Conservation (phyloP, 2,888 invertebrate genomes). For the Orchestes rusci region DNA sequence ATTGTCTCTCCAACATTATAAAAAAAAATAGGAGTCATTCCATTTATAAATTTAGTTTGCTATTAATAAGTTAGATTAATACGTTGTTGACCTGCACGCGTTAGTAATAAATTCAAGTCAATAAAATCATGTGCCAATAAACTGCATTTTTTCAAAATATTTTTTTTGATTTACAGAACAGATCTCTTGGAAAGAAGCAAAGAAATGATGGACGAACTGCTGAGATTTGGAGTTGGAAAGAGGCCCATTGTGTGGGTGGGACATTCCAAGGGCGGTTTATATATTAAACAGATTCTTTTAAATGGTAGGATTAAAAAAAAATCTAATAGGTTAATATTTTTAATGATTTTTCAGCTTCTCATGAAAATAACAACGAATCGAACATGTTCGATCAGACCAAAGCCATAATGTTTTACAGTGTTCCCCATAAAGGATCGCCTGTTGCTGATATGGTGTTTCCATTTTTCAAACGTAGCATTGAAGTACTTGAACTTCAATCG, state of each 20-base stretch:
- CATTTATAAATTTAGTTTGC: too few species aligned
- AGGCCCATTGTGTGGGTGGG: slow-evolving; percentile 79
- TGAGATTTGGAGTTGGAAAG: slow-evolving; percentile 62
- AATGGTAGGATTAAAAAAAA: slow-evolving; percentile 52
- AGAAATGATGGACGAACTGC: slow-evolving; percentile 61
- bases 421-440: slow-evolving; percentile 77
- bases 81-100: too few species aligned
- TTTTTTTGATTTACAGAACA: slow-evolving; percentile 48
- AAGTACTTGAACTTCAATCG: slow-evolving; percentile 70
- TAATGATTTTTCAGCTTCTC: too few species aligned
- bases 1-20: too few species aligned
- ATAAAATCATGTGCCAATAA: too few species aligned
- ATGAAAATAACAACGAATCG: too few species aligned
- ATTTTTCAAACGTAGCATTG: slow-evolving; percentile 67
- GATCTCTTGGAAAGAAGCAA: slow-evolving; percentile 60
- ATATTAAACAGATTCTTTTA: slow-evolving; percentile 75
- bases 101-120: too few species aligned
- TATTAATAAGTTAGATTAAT: too few species aligned
- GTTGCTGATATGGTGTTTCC: slow-evolving; percentile 69
- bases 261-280: slow-evolving; percentile 81
- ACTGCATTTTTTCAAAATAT: background rate
- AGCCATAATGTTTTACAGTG: slow-evolving; percentile 77
- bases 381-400: slow-evolving; percentile 51
- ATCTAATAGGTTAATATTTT: too few species aligned
- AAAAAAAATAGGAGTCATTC: too few species aligned